Evolutionary conservation across 2,797 vertebrate species (phyloP), one percentile per base, ranked within the genome.

Genomic region (Clarias platycephalus): DNA sequence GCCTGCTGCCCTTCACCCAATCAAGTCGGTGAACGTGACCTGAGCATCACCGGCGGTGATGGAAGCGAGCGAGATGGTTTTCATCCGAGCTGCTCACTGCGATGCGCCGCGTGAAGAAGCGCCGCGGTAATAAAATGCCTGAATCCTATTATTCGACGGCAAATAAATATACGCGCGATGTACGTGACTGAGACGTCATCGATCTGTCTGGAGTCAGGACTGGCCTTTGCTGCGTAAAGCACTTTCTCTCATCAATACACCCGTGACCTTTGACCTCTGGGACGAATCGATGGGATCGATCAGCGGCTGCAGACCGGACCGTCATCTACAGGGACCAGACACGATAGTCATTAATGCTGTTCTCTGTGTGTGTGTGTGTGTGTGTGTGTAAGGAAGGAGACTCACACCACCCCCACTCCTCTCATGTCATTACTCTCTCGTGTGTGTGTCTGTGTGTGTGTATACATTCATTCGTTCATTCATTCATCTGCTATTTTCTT

Each of bases 171-270:
- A 93, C 93, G 94, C 96, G 95, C 96, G 94, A 94, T 95, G 94
- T 90, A 93, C 88, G 93, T 94, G 95, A 96, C 95, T 94, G 94
- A 94, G 92, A 91, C 93, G 91, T 93, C 93, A 97, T 98, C 94
- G 96, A 99, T 97, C 95, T 95, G 95, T 97, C 97, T 97, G 95
- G 95, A 95, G 93, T 94, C 94, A 92, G 92, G 91, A 93, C 93
- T 94, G 93, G 90, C 92, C 91, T 94, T 53, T 94, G 95, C 95
- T 96, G 94, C 95, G 94, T 97, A 96, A 97, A 95, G 94, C 95
- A 95, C 94, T 96, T 96, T 96, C 91, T 94, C 93, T 93, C 95
- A 96, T 97, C 96, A 94, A 96, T 97, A 95, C 90, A 94, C 94
- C 92, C 93, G 92, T 94, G 95, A 94, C 95, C 95, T 95, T 93